Base-by-base conservation (phyloP, 2,888 invertebrate genomes). In the Callimorpha dominula region DNA sequence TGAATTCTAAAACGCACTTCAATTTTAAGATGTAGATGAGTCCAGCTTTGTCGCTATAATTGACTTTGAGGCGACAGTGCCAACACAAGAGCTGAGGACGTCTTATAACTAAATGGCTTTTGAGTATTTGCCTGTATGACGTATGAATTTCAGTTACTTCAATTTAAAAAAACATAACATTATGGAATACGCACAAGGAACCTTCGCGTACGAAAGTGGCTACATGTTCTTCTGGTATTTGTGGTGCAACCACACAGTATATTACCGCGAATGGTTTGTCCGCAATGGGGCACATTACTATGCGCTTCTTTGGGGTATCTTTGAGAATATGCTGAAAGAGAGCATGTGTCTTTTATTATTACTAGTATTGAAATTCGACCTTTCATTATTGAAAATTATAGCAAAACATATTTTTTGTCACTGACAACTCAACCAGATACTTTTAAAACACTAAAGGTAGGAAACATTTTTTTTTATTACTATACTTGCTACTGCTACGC, bases 211-310 rank as follows among this genome's bases (percentile, higher is more conserved):
- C 81, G 6, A 90, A 70, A 0, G 79, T 12, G 0, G 85, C 84
- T 2, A 91, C 91, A 0, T 82, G 78, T 12, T 92, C 91, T 70
- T 93, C 92, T 5, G 84, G 49, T 1, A 91, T 65, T 31, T 86
- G 90, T 0, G 94, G 89, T 0, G 86, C 84, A 0, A 94, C 76
- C n/a, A 91, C 85, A 73, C 92, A 94, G 0, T 92, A 89, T 17
- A 95, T 84, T 2, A 90, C 81, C 0, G 92, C 87, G 68, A 94
- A 94, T 4, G 92, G 92, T 14, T 86, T 88, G 71, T 90, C 92
- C 1, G 65, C 2, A 0, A 93, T 79, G 0, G 92, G 90, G 40
- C 75, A 88, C 87, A 94, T 74, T 20, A 92, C 74, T 0, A 94
- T 69, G 1, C 91, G 91, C 70, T 85, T 92, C 84, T 92, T 94